Percentiles rank a stretch among this genome's conserved stretches.
Conservation (phyloP, 2,113 vertebrate genomes). For the Trematocara macrostoma region DNA sequence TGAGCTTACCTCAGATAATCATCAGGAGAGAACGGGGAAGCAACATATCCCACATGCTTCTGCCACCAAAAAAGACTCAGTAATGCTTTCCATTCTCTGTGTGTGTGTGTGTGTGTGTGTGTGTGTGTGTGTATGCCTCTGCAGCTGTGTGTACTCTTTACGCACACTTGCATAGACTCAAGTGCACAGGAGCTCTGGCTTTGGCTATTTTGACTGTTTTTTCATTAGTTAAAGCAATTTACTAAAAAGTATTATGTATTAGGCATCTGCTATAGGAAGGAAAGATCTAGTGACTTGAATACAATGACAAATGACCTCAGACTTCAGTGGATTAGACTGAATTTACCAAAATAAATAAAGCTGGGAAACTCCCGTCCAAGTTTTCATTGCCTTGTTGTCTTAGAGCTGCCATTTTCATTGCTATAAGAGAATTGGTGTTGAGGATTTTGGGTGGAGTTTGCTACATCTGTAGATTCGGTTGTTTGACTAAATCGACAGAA, state of each 20-base stretch:
- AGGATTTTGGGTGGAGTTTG: slow-evolving; percentile 41
- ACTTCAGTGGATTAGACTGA: slow-evolving; percentile 17
- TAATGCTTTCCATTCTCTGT: neutral
- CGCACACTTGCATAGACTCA: neutral
- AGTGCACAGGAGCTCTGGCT: neutral
- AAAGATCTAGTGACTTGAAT: neutral
- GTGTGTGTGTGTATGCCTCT: neutral
- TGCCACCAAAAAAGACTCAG: neutral
- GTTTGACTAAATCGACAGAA: neutral
- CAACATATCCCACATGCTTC: slow-evolving; percentile 22
- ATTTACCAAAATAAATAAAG: slow-evolving; percentile 8
- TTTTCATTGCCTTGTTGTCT: neutral
- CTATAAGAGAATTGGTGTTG: neutral
- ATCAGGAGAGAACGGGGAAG: slow-evolving; percentile 15
- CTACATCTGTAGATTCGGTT: slow-evolving; percentile 14
- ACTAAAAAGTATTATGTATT: neutral
- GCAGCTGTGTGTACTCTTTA: neutral
- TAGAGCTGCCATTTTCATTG: neutral
- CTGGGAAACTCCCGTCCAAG: slow-evolving; percentile 43
- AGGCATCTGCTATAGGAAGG: neutral
- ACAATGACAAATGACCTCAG: neutral
- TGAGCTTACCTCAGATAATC: slow-evolving; percentile 52
- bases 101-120: neutral
- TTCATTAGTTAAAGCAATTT: neutral
- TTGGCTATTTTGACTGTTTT: neutral